Percentiles rank a stretch among this genome's conserved stretches.
Evolutionary conservation across 2,888 invertebrate genomes (phyloP).

Genomic region (Pandemis corylana): DNA sequence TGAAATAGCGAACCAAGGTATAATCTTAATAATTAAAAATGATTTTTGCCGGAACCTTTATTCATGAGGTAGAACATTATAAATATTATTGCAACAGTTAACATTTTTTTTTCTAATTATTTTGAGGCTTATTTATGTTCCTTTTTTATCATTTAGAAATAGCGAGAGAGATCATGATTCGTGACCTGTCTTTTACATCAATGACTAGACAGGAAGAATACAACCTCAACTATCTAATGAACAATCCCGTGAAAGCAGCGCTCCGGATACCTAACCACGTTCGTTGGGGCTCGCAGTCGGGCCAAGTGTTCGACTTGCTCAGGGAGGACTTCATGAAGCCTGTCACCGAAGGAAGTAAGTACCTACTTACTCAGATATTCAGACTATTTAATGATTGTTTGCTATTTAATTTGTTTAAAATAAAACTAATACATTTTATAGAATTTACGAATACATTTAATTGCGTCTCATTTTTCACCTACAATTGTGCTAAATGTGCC

Average conservation of each 20-base stretch:
- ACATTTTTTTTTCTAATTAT: neutral
- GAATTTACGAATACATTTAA: no score
- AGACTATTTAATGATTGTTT: neutral
- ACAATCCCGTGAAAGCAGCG: slow-evolving; percentile 87
- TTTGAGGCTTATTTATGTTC: neutral
- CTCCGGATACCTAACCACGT: slow-evolving; percentile 87
- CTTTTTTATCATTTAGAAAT: slow-evolving; percentile 56
- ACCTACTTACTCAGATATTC: neutral
- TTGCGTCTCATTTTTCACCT: no score
- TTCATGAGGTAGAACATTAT: neutral
- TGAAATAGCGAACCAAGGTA: slow-evolving; percentile 19
- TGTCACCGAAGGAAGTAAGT: slow-evolving; percentile 84
- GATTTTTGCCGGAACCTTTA: slow-evolving; percentile 1
- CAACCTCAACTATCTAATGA: slow-evolving; percentile 87
- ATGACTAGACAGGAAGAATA: slow-evolving; percentile 53
- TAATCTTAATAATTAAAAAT: slow-evolving; percentile 1
- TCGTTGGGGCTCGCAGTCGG: slow-evolving; percentile 87
- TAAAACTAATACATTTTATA: neutral
- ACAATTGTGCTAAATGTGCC: no score
- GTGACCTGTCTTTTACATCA: slow-evolving; percentile 56
- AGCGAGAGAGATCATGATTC: slow-evolving; percentile 66
- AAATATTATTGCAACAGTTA: no score
- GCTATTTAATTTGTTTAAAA: neutral
- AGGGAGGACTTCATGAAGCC: slow-evolving; percentile 92
- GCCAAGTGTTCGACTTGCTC: slow-evolving; percentile 85